Percentiles rank a stretch among this genome's conserved stretches.
phyloP scores from a whole-genome alignment of 1,140 invertebrate genomes.

The Micrasema longulum region DNA sequence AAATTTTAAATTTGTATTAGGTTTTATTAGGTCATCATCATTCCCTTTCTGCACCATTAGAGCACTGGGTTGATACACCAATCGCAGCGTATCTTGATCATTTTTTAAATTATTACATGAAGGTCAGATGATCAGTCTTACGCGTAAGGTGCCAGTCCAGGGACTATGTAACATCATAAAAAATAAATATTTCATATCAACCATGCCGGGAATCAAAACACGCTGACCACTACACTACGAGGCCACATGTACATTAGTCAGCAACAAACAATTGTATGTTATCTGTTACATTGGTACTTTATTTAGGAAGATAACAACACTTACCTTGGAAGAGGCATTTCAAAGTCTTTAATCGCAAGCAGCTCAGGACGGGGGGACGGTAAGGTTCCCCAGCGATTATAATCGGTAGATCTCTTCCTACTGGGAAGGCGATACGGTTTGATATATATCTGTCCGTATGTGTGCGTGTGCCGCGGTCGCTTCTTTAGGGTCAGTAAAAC shows the following conservation, averaged over 20 bases:
- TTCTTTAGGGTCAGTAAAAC: slow-evolving; percentile 87
- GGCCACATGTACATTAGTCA: neutral
- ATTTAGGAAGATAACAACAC: slow-evolving; percentile 38
- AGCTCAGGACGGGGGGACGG: slow-evolving; percentile 75
- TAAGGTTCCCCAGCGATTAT: slow-evolving; percentile 75
- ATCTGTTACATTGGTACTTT: neutral
- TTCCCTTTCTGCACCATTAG: too few relatives aligned
- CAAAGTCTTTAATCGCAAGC: slow-evolving; percentile 74
- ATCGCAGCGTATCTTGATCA: too few relatives aligned
- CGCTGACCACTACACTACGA: neutral
- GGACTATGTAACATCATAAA: too few relatives aligned
- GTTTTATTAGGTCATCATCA: too few relatives aligned
- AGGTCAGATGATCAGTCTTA: too few relatives aligned
- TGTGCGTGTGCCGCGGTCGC: slow-evolving; percentile 84
- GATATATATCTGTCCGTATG: slow-evolving; percentile 86
- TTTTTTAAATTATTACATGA: too few relatives aligned
- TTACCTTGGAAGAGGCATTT: slow-evolving; percentile 72
- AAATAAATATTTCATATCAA: neutral
- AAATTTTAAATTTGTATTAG: too few relatives aligned
- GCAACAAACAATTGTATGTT: neutral
- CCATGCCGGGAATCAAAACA: too few relatives aligned
- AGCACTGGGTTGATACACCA: too few relatives aligned
- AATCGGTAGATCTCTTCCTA: slow-evolving; percentile 69
- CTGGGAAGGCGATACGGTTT: slow-evolving; percentile 82
- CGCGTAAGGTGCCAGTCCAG: too few relatives aligned